Base-by-base conservation (phyloP, 2,888 invertebrate species). In the Agrochola circellaris region DNA sequence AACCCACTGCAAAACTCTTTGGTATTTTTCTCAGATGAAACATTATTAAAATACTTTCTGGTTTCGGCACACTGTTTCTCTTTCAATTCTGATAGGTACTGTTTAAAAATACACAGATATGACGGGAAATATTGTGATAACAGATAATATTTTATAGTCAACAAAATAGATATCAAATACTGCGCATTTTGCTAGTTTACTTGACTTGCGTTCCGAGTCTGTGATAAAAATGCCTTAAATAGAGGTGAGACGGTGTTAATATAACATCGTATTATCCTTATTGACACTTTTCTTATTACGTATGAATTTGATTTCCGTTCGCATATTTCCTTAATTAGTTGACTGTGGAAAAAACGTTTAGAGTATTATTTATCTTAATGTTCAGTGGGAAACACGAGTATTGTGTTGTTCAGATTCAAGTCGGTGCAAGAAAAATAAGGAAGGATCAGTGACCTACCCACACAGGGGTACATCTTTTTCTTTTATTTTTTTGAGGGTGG, bases 21-120 rank as follows among this genome's bases (percentile, higher is more conserved):
- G 42, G 1, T 42, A 75, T 30, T 62, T 66, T 81, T 20, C 34
- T 62, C 0, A 74, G 13, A 1, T 60, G 58, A 26, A 75, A 73
- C 83, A 83, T 83, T 68, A 65, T 77, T 4, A 9, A 15, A 56
- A 48, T 30, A 62, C 45, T 56, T 3, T 54, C 20, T 0, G 3
- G 15, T 38, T 23, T 42, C 56, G 1, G 2, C 20, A 56, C 62
- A 51, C 26, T 48, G 23, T 38, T 42, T 2, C 1, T 56, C 15
- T 9, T 11, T 45, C 9, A 72, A 65, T 64, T 58, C 13, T 20
- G 56, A 67, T 74, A 58, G 38, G 4, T 13, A 56, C 15, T 26
- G 58, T n/a, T 11, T 17, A 42, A n/a, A 30, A 34, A 51, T 64
- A 30, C 45, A 48, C 38, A 30, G 77, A 58, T 77, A 76, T 20